These are phyloP conservation scores for Hymenopus coronatus DNA, from an alignment of 2,888 invertebrate genomes.

Conservation along the genomic window DNA sequence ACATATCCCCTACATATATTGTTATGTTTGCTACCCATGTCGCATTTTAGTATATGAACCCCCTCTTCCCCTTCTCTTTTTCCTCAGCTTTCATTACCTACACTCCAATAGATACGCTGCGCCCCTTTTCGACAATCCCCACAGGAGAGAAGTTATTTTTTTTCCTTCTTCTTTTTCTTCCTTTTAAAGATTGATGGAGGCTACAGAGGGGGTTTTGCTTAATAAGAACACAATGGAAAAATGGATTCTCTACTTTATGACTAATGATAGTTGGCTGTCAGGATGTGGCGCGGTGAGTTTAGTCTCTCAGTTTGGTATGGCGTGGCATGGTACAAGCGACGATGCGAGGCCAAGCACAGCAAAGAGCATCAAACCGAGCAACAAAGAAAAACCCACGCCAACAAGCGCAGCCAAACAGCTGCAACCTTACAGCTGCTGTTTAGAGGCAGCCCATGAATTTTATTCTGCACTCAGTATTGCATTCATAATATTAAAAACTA, in stretches of 20 bases:
- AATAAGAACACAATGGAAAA: conserved; percentile 37
- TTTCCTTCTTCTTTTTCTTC: background rate
- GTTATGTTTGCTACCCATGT: conserved; percentile 7
- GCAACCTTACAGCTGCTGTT: conserved; percentile 4
- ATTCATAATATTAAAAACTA: too few species aligned
- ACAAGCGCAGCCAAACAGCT: background rate
- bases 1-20: background rate
- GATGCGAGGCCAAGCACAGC: conserved; percentile 26
- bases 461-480: background rate
- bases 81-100: conserved; percentile 27
- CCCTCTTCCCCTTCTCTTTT: background rate
- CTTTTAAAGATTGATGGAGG: conserved; percentile 33
- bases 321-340: conserved; percentile 1
- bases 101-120: conserved; percentile 22
- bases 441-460: background rate
- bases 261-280: conserved; percentile 37
- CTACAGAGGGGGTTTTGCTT: conserved; percentile 31
- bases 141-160: conserved; percentile 23
- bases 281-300: conserved; percentile 18
- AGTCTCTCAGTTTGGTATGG: background rate
- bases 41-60: background rate
- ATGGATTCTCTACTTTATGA: conserved; percentile 36
- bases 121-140: conserved; percentile 8
- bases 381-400: background rate
- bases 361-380: conserved; percentile 6